Percentiles rank a stretch among this genome's conserved stretches.
Evolutionary conservation across 2,113 vertebrate genomes (phyloP).

Genomic region (Corythaeola cristata): DNA sequence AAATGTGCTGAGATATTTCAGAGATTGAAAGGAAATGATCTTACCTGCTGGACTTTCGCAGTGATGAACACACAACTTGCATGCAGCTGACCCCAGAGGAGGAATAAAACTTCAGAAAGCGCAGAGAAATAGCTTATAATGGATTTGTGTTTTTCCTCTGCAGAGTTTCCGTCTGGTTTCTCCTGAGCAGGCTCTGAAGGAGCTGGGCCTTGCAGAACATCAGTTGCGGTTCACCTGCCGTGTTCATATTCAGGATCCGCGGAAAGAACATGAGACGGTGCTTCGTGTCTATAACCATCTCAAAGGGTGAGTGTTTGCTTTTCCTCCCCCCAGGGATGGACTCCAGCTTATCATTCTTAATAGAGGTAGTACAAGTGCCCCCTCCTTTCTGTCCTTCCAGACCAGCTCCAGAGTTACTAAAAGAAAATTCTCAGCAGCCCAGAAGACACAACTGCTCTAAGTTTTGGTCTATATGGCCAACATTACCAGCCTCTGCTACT

Average conservation of each 20-base stretch:
- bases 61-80: accelerated
- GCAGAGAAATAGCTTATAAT: accelerated
- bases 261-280: slow-evolving; percentile 89
- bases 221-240: slow-evolving; percentile 96
- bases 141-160: background rate
- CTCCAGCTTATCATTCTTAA: accelerated
- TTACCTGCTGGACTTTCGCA: background rate
- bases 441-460: background rate
- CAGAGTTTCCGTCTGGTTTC: slow-evolving; percentile 92
- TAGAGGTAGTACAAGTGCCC: background rate
- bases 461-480: accelerated
- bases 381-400: background rate
- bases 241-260: slow-evolving; percentile 88
- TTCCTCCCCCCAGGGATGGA: accelerated
- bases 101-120: background rate
- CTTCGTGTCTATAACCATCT: slow-evolving; percentile 88
- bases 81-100: background rate
- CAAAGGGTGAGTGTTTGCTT: slow-evolving; percentile 75
- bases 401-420: too few relatives aligned
- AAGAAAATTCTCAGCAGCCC: background rate
- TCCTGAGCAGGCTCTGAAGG: slow-evolving; percentile 92
- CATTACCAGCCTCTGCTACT: too few relatives aligned
- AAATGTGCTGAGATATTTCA: accelerated
- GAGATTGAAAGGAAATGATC: accelerated
- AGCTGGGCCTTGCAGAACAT: slow-evolving; percentile 92